These are phyloP conservation scores for Struthio camelus DNA, from an alignment of 2,113 vertebrate genomes.

Conservation along the genomic window DNA sequence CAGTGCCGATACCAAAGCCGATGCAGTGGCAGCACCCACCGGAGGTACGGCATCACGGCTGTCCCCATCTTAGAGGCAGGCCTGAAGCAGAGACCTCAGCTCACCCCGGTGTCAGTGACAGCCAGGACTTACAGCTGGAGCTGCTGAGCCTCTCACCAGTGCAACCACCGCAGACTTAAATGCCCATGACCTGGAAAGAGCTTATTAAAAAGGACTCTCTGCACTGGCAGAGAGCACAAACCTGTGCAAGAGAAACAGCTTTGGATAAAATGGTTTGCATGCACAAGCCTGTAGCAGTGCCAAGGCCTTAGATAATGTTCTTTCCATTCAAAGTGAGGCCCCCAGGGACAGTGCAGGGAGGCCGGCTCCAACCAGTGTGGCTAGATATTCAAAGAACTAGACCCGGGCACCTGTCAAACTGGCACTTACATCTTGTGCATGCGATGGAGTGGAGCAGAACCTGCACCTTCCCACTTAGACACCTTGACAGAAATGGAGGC, in stretches of 20 bases:
- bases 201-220: neutral
- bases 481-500: too few relatives aligned
- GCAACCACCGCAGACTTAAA: too few relatives aligned
- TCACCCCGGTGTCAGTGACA: too few relatives aligned
- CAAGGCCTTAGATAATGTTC: neutral
- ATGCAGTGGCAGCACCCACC: too few relatives aligned
- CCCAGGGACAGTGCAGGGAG: neutral
- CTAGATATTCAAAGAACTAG: neutral
- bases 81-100: too few relatives aligned
- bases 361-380: neutral
- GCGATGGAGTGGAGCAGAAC: too few relatives aligned
- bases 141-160: neutral
- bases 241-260: neutral
- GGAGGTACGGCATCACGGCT: too few relatives aligned
- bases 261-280: neutral
- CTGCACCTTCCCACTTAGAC: too few relatives aligned
- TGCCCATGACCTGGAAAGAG: neutral
- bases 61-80: too few relatives aligned
- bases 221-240: too few relatives aligned
- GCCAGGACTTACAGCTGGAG: too few relatives aligned
- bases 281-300: neutral
- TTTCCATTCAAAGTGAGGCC: neutral
- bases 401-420: neutral
- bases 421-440: neutral
- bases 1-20: too few relatives aligned